Evolutionary conservation across 30 jellyfish, hydroid and myxozoan species (phyloP), one percentile per base, ranked within the genome.

Genomic region (Rhopilema esculentum): DNA sequence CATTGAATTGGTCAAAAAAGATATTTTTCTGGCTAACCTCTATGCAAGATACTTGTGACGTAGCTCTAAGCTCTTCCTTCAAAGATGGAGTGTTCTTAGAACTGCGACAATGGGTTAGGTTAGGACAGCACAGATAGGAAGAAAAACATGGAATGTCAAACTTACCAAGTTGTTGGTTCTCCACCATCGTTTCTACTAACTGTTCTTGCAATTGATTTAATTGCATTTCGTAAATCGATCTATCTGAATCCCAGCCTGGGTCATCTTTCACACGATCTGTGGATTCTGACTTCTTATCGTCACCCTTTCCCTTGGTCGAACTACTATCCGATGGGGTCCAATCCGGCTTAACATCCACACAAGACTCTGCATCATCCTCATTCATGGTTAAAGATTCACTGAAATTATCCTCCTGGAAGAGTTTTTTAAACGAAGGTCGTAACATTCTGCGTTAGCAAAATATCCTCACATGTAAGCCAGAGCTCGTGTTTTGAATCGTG

Each of bases 161-260:
- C 33, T 49, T 73, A 93, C 98, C 97, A 32, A 88, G 92, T n/a
- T 93, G 90, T 77, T 93, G 98, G 80, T 93, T 93, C 49, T 93
- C 97, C 27, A 93, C 92, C 96, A 93, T 93, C 8, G 98, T 81
- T 52, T 97, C 98, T 24, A 93, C 98, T 8, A 93, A 85, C 71
- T 93, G 98, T 74, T 93, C 98, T 79, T 93, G 98, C 70, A 93
- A 78, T 53, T 93, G 98, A 52, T 73, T 93, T 18, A 93, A 84
- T 71, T 93, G 98, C 67, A 93, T 63, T 83, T 93, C 98, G 48
- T 72, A 93, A 63, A 93, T 79, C 7, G 91, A 66, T 27, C 93
- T 69, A 25, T 93, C 98, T 57, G 88, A 74, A 28, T 76, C 86
- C 98, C 98, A 93, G 15, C 51, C 50, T 49, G 87, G 87, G 48